These are phyloP conservation scores for Chloropsis cyanopogon DNA, from an alignment of 2,113 vertebrate species.

Conservation along the genomic window DNA sequence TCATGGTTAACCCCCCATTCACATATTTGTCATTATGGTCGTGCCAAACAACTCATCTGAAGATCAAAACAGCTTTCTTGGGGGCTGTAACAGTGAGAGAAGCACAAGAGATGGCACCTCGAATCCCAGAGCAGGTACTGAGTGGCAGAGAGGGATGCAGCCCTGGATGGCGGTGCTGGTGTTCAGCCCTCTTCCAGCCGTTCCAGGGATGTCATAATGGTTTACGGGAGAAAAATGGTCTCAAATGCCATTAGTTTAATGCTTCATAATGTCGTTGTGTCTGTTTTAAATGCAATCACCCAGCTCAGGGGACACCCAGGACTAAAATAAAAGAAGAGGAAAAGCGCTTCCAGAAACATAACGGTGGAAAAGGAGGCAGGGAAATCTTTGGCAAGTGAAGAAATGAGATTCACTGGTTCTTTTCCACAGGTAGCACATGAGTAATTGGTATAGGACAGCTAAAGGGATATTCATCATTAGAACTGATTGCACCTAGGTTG, in stretches of 20 bases:
- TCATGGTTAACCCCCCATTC: conserved; percentile 39
- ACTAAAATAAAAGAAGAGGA: conserved; percentile 47
- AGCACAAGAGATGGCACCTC: background rate
- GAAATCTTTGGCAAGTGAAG: background rate
- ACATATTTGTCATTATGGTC: conserved; percentile 24
- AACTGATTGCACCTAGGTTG: background rate
- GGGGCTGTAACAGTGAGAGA: background rate
- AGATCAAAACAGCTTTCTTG: conserved; percentile 48
- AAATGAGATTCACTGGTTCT: background rate
- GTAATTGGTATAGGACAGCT: background rate
- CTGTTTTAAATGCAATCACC: conserved; percentile 60
- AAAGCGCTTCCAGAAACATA: conserved; percentile 29
- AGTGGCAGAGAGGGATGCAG: background rate
- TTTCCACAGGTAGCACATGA: background rate
- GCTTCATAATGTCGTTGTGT: conserved; percentile 56
- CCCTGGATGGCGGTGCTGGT: background rate
- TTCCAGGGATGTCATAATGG: conserved; percentile 26
- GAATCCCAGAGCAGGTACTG: background rate
- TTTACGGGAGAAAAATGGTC: conserved; percentile 58
- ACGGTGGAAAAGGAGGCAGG: background rate
- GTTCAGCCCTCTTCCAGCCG: background rate
- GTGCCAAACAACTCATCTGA: conserved; percentile 32
- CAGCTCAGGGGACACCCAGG: conserved; percentile 35
- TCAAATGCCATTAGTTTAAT: conserved; percentile 69
- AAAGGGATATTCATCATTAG: background rate